These are phyloP conservation scores for Alca torda DNA, from an alignment of 2,797 vertebrate species.

Conservation along the genomic window DNA sequence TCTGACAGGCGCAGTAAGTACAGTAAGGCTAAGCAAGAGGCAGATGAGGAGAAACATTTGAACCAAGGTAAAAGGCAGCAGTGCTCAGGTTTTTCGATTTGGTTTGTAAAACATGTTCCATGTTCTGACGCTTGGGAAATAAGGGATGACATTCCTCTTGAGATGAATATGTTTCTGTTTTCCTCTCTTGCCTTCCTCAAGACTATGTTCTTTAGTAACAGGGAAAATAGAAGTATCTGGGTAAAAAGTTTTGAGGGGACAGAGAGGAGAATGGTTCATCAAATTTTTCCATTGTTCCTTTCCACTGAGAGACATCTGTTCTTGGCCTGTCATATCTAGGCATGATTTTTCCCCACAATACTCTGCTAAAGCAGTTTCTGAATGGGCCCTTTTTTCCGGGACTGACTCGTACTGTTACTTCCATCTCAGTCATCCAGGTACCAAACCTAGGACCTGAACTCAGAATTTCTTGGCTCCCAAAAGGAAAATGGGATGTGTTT, in stretches of 20 bases:
- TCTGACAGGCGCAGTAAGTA: slow-evolving; percentile 92
- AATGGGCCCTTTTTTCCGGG: not conserved
- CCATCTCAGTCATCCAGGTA: not conserved
- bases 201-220: not conserved
- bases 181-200: not conserved
- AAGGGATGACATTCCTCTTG: not conserved
- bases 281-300: not conserved
- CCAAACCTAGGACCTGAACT: not conserved
- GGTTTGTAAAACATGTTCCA: not conserved
- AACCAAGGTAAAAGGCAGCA: slow-evolving; percentile 86
- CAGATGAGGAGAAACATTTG: slow-evolving; percentile 95
- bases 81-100: not conserved
- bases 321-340: not conserved
- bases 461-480: not conserved
- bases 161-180: not conserved
- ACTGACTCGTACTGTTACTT: not conserved
- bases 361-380: not conserved
- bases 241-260: not conserved
- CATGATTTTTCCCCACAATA: not conserved
- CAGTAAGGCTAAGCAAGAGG: slow-evolving; percentile 98
- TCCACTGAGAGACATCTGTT: not conserved
- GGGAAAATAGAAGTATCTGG: not conserved
- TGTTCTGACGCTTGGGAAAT: not conserved
- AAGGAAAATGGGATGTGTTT: not conserved
- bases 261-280: not conserved